Base-by-base conservation (phyloP, 2,888 invertebrate species). In the Meiosimyza platycephala region DNA sequence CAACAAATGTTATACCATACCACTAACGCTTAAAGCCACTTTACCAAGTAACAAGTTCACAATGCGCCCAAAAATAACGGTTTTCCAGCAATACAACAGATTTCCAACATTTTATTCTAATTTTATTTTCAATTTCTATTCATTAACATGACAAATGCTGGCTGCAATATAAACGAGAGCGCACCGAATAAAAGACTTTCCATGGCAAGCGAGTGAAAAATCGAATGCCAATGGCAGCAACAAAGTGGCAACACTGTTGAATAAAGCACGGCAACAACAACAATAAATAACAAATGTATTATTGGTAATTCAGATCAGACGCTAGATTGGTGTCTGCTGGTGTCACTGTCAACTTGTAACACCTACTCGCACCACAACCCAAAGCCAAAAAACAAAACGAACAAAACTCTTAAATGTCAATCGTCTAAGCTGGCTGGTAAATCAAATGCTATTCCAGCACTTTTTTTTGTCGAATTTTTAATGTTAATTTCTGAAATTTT, bases 221-320 rank as follows among this genome's bases (percentile, higher is more conserved):
- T 71, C 73, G 73, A 74, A 74, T 71, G 73, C 73, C 73, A 74
- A 74, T 71, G 73, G 55, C 72, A 40, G 40, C 40, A 40, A 22
- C 64, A 47, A 55, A 16, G 18, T 18, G 55, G 11, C 55, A 55
- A n/a, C 55, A 22, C 16, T 9, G 55, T 28, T 28, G 28, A 28
- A 28, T 4, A 28, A 4, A 28, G 28, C 28, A 54, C n/a, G n/a
- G 12, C 55, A 40, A 9, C 40, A 40, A 7, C 40, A 40, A 40
- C 40, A 40, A 6, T 40, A 40, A 40, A 40, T 22, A 40, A 28
- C 28, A 28, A 28, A 28, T 28, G 28, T 28, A 28, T 28, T 28
- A 28, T 28, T 28, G 28, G 28, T 28, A 28, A 40, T 4, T 40
- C 40, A 40, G 40, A 9, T 40, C 40, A 40, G 40, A 40, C 40